Evolutionary conservation across 2,113 vertebrate genomes (phyloP), one percentile per base, ranked within the genome.

Genomic region (Spilogale gracilis): DNA sequence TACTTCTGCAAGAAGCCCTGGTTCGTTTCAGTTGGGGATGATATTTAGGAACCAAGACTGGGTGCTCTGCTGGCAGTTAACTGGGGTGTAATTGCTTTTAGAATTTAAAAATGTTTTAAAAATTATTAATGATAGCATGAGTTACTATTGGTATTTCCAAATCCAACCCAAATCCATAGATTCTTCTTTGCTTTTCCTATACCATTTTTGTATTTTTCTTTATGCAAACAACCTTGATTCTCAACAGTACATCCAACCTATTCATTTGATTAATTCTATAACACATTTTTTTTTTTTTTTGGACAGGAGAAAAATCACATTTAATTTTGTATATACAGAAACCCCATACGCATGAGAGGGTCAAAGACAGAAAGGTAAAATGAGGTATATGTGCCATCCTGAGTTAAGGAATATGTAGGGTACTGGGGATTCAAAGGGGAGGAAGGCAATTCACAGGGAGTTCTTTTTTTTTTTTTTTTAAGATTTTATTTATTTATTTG

Each of bases 31-130:
- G 38, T 52, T 96, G 71, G 32, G 67, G 81, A 52, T 60, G 85
- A 71, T 76, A 63, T 61, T 92, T 92, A 92, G 94, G 92, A 81
- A 76, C 43, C n/a, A 60, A 90, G 76, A 84, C 79, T 13, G 6
- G 13, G 17, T 65, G 14, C 65, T 20, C 52, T 87, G 43, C 56
- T 95, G 61, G 69, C n/a, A 82, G 74, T 7, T 93, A 88, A 61
- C n/a, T 32, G 61, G 45, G 45, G 11, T 69, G 45, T 10, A 81
- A 38, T 80, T 89, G 52, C 45, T 76, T 85, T 97, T 80, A 67
- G 58, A 93, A 80, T 45, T 78, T 12, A 63, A 80, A 81, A 48
- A n/a, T 17, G 21, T n/a, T 20, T 69, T 2, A 30, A 63, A 52
- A 16, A 38, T 14, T 56, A 32, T 50, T 63, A 86, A 80, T 88